Conservation (phyloP, 2,888 invertebrate species). For the Phoenoteleia sp. region DNA sequence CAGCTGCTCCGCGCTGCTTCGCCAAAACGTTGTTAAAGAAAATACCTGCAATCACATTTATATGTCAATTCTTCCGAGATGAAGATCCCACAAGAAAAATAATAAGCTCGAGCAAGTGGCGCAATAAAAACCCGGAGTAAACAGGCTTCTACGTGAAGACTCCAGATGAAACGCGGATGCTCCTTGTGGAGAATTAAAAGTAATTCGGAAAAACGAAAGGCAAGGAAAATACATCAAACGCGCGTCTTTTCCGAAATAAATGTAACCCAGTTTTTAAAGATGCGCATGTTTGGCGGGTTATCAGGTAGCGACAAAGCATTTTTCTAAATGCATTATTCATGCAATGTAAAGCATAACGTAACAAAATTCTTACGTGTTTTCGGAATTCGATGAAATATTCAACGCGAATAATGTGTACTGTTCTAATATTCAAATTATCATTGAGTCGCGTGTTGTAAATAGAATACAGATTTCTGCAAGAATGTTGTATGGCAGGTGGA, state of each 20-base stretch:
- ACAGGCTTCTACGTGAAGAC: not conserved
- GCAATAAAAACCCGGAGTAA: not conserved
- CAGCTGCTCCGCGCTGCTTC: not conserved
- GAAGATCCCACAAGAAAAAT: not conserved
- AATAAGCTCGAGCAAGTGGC: not conserved
- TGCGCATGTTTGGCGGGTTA: constrained; percentile 14
- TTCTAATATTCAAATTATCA: constrained; percentile 16
- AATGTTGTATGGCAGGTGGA: too few relatives aligned
- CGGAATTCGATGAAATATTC: constrained; percentile 32
- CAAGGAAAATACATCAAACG: too few relatives aligned
- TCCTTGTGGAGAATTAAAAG: too few relatives aligned
- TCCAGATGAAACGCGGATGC: not conserved
- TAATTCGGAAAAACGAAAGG: too few relatives aligned
- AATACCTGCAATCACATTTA: constrained; percentile 9
- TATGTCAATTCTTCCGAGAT: not conserved
- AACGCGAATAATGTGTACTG: constrained; percentile 15
- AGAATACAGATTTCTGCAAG: too few relatives aligned
- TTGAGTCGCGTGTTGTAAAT: not conserved
- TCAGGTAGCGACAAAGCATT: constrained; percentile 8
- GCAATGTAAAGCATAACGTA: not conserved
- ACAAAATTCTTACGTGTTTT: constrained; percentile 9
- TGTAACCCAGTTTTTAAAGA: not conserved
- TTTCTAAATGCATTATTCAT: constrained; percentile 31
- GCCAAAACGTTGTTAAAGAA: constrained; percentile 4
- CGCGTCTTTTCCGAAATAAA: too few relatives aligned